phyloP scores from a whole-genome alignment of 2,797 vertebrate species.

The Allobates femoralis region DNA sequence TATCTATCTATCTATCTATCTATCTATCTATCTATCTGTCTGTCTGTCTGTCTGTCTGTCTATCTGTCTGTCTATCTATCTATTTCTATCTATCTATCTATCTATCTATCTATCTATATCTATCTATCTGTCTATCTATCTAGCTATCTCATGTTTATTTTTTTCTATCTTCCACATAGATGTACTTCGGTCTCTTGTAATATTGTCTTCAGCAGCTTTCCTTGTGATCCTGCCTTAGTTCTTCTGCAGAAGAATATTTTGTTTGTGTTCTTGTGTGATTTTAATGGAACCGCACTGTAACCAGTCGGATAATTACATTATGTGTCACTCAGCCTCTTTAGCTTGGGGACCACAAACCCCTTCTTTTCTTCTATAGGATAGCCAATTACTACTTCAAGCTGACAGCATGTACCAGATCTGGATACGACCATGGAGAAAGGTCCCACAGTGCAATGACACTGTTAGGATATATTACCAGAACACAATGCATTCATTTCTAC shows the following conservation, averaged over 20 bases:
- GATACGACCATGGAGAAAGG: conserved; percentile 33
- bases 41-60: not conserved
- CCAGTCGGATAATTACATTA: conserved; percentile 47
- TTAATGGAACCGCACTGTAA: conserved; percentile 45
- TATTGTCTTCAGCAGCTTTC: not conserved
- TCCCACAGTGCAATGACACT: conserved; percentile 25
- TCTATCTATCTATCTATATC: not conserved
- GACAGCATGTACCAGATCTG: conserved; percentile 35
- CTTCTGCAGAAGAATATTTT: conserved; percentile 15
- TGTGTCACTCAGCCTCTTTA: conserved; percentile 43
- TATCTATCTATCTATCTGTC: not conserved
- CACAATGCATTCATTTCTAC: conserved; percentile 8
- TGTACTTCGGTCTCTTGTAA: not conserved
- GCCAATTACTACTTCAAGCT: conserved; percentile 57
- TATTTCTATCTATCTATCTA: not conserved
- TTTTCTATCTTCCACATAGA: not conserved
- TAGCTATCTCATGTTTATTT: not conserved
- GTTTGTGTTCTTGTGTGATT: conserved; percentile 27
- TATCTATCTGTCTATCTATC: not conserved
- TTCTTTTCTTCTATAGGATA: conserved; percentile 49
- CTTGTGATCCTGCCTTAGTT: not conserved
- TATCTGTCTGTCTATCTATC: not conserved
- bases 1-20: not conserved
- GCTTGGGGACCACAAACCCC: conserved; percentile 48
- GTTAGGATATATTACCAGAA: conserved; percentile 41